Conservation (phyloP, 2,888 invertebrate species). For the Drosophila merina region DNA sequence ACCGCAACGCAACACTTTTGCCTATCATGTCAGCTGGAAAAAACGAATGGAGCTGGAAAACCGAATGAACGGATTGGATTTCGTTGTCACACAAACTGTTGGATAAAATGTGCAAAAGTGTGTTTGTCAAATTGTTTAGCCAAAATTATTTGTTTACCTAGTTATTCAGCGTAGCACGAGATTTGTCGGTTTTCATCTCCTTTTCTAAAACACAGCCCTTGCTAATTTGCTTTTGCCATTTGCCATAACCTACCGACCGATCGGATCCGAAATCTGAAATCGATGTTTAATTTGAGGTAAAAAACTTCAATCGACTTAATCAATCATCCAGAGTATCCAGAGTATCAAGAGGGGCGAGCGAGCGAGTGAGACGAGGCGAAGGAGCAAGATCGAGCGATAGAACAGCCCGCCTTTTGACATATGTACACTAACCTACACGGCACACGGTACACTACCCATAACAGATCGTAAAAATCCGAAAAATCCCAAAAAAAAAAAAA, state of each 20-base stretch:
- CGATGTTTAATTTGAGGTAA: too few relatives aligned
- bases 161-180: conserved; percentile 61
- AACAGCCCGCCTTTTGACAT: conserved; percentile 41
- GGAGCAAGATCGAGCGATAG: conserved; percentile 10
- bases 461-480: conserved; percentile 4
- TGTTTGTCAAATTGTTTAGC: conserved; percentile 77
- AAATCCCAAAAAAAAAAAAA: conserved; percentile 10
- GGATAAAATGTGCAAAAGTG: conserved; percentile 76
- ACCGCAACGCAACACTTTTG: conserved; percentile 8
- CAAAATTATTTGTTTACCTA: conserved; percentile 76
- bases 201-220: conserved; percentile 6
- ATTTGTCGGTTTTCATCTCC: conserved; percentile 45
- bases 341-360: not conserved
- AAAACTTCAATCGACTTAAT: too few relatives aligned
- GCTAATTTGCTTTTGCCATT: not conserved
- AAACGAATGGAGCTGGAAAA: conserved; percentile 17
- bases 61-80: conserved; percentile 27
- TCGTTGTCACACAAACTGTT: conserved; percentile 40
- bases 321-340: too few relatives aligned
- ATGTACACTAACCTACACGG: conserved; percentile 28
- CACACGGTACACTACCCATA: conserved; percentile 32
- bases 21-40: conserved; percentile 17
- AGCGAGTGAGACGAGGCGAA: not conserved
- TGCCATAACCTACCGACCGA: not conserved
- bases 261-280: too few relatives aligned